phyloP scores from a whole-genome alignment of 2,797 vertebrate genomes.

The Catamblyrhynchus diadema region DNA sequence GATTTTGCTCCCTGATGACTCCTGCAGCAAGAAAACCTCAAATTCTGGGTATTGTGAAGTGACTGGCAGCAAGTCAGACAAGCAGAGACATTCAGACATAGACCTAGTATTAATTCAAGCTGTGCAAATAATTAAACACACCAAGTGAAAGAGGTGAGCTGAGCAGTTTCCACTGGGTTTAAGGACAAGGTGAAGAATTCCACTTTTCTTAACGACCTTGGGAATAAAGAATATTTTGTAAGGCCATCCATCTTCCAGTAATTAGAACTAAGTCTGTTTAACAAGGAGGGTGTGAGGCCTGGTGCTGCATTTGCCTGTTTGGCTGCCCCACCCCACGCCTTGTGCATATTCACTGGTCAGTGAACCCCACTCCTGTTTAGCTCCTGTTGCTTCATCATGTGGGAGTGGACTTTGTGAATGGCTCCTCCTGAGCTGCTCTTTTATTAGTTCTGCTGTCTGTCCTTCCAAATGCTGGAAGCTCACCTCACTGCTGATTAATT shows the following conservation, averaged over 20 bases:
- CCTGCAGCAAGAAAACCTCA: background rate
- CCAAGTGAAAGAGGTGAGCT: background rate
- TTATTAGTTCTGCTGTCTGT: background rate
- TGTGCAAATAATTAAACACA: slow-evolving; percentile 51
- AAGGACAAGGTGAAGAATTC: slow-evolving; percentile 33
- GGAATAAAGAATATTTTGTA: background rate
- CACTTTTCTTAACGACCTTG: background rate
- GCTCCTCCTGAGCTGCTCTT: background rate
- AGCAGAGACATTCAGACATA: background rate
- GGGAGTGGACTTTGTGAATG: background rate
- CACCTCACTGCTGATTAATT: background rate
- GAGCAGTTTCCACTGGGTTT: slow-evolving; percentile 24
- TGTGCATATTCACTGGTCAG: background rate
- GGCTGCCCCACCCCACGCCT: background rate
- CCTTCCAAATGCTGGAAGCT: background rate
- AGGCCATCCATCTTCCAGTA: background rate
- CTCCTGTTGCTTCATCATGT: background rate
- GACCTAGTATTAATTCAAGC: slow-evolving; percentile 23
- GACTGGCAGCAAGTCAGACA: slow-evolving; percentile 12
- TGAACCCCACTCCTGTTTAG: background rate
- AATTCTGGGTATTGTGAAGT: background rate
- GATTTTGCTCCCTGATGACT: background rate
- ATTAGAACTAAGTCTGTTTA: background rate
- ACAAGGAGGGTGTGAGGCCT: background rate
- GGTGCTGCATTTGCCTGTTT: background rate